Base-by-base conservation (phyloP, 2,797 vertebrate species). In the Hoplostethus atlanticus region DNA sequence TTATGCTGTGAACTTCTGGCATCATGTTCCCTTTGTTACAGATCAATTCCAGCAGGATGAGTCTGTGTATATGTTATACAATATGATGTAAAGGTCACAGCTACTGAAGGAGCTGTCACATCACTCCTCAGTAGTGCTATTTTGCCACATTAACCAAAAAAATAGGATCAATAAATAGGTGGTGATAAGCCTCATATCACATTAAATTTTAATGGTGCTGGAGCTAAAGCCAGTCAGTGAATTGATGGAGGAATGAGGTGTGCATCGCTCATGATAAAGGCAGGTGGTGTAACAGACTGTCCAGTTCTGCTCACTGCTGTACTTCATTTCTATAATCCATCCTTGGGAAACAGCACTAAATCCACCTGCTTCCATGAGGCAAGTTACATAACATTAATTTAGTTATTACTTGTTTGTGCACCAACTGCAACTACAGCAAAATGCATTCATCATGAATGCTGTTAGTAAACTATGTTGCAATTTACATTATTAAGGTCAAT, bases 251-350 rank as follows among this genome's bases (percentile, higher is more conserved):
- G 12, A 52, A 13, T 36, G 13, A 36, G 21, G 16, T 11, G 12
- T 25, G 17, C n/a, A 58, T 47, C 44, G 17, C 34, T 11, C 25
- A 38, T 13, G 5, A 50, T 40, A 36, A 15, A 58, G 28, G n/a
- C 82, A 89, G 79, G 63, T 80, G 81, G 85, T 56, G 66, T 66
- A 64, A 82, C 80, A 85, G 75, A 82, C 63, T 67, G 73, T 51
- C 13, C 50, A 60, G 42, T 57, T 68, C 54, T 71, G 44, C 55
- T 67, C 38, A 66, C 28, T 28, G 28, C 53, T 36, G 53, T 38
- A 60, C 57, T 56, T 63, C 61, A 62, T 68, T 52, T 58, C 77
- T 63, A 38, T 84, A 80, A 84, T 84, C 78, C 81, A 82, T 58
- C 50, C 51, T 71, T 64, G 25, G 60, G n/a, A n/a, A 51, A 68